phyloP scores from a whole-genome alignment of 2,797 vertebrate species.

The Ataeniobius toweri region DNA sequence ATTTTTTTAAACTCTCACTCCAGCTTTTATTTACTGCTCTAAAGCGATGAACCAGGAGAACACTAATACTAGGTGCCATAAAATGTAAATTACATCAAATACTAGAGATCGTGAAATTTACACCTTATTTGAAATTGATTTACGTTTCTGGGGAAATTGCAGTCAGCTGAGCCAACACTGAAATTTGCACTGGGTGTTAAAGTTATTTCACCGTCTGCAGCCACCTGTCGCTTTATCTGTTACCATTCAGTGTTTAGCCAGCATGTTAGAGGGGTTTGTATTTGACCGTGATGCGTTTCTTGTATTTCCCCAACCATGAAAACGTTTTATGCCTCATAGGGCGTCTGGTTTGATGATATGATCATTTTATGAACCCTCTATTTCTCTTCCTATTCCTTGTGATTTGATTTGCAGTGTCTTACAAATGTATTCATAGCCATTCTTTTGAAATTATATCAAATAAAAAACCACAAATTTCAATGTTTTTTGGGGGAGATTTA shows the following conservation, averaged over 20 bases:
- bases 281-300: background rate
- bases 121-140: background rate
- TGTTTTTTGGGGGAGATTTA: too few relatives aligned
- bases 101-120: background rate
- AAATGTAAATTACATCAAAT: background rate
- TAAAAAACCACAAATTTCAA: too few relatives aligned
- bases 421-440: too few relatives aligned
- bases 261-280: background rate
- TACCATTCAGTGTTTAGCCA: background rate
- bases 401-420: background rate
- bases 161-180: background rate
- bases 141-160: background rate
- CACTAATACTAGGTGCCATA: background rate
- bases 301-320: too few relatives aligned
- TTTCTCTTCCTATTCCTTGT: background rate
- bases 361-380: background rate
- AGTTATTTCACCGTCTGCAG: background rate
- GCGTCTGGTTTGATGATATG: background rate
- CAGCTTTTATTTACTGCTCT: background rate
- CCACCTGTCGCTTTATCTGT: constrained; percentile 3
- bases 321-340: too few relatives aligned
- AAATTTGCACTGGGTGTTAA: background rate
- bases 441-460: too few relatives aligned
- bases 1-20: background rate
- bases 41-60: constrained; percentile 2